Evolutionary conservation across 1,140 invertebrate genomes (phyloP).

Genomic region (Orius insidiosus): DNA sequence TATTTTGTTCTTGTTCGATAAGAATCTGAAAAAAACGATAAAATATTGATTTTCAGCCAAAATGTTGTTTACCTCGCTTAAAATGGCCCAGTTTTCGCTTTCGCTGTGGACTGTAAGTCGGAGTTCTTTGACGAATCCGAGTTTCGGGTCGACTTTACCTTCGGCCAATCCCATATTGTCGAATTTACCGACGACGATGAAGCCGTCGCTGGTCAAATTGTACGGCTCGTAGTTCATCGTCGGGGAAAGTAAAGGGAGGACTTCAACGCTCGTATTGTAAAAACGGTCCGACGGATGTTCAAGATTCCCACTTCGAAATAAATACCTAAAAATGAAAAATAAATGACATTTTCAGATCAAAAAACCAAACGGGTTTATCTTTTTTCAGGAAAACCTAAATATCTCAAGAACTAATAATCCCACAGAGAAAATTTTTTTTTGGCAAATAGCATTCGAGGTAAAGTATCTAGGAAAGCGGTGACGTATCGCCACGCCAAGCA

Average conservation of each 20-base stretch:
- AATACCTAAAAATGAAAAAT: conserved; percentile 43
- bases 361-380: no score
- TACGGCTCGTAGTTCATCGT: conserved; percentile 27
- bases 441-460: no score
- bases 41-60: no score
- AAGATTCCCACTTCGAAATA: conserved; percentile 79
- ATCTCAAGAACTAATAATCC: no score
- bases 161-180: conserved; percentile 62
- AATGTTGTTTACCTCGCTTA: conserved; percentile 70
- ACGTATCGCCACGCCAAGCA: no score
- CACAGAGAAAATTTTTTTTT: no score
- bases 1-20: not conserved
- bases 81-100: conserved; percentile 76
- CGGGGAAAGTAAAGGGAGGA: conserved; percentile 36
- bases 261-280: conserved; percentile 75
- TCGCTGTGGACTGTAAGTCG: conserved; percentile 60
- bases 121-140: conserved; percentile 51
- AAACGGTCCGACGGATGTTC: conserved; percentile 84
- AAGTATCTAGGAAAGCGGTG: no score
- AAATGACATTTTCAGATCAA: no score
- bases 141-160: conserved; percentile 41
- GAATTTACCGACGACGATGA: conserved; percentile 52
- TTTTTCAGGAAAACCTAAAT: no score
- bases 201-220: conserved; percentile 51
- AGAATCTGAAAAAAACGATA: conserved; percentile 11